Evolutionary conservation across 2,113 vertebrate genomes (phyloP).

Genomic region (Gavia stellata): DNA sequence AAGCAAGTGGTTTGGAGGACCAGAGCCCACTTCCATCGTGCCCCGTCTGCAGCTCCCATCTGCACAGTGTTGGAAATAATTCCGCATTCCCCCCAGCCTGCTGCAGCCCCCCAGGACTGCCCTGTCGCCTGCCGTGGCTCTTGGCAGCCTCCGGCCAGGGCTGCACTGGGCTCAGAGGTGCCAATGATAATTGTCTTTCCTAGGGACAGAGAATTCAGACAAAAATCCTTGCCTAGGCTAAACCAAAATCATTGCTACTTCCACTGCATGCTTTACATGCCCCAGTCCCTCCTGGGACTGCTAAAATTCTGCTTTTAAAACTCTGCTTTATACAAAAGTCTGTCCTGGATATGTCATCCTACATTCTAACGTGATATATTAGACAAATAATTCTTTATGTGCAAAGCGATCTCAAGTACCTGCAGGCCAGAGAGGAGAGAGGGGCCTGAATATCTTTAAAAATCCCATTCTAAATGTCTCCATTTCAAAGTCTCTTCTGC

Average conservation of each 20-base stretch:
- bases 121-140: rapidly evolving
- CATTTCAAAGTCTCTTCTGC: not conserved
- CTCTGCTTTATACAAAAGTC: slow-evolving; percentile 17
- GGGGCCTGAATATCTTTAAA: slow-evolving; percentile 18
- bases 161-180: not conserved
- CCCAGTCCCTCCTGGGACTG: not conserved
- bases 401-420: slow-evolving; percentile 3
- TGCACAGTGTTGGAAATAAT: not conserved
- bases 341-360: slow-evolving; percentile 51
- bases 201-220: not conserved
- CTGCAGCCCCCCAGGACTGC: not conserved
- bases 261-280: not conserved
- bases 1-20: not conserved
- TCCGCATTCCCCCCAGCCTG: not conserved
- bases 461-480: not conserved
- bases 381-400: slow-evolving; percentile 46
- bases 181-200: not conserved
- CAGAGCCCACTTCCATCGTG: not conserved
- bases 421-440: slow-evolving; percentile 34
- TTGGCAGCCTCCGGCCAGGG: not conserved
- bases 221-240: not conserved
- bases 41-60: not conserved
- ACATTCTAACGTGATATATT: slow-evolving; percentile 36
- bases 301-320: slow-evolving; percentile 31
- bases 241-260: not conserved